Evolutionary conservation across 2,888 invertebrate species (phyloP).

Genomic region (Volucella inanis): DNA sequence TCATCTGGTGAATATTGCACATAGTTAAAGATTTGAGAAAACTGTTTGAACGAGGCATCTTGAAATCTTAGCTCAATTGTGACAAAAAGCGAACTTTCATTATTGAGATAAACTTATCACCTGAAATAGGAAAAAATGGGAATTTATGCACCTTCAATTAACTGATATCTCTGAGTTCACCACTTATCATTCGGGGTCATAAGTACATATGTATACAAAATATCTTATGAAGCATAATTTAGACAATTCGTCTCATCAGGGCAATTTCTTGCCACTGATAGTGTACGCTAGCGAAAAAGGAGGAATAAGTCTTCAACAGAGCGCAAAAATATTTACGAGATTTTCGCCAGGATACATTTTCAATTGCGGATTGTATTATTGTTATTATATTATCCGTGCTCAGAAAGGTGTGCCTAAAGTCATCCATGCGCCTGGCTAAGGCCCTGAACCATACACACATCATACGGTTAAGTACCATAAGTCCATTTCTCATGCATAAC

Average conservation of each 20-base stretch:
- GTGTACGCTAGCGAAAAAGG: not conserved
- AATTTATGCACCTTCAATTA: no score
- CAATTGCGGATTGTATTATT: constrained; percentile 59
- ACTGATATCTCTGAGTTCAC: no score
- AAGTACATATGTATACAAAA: no score
- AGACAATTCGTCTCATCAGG: not conserved
- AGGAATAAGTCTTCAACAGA: not conserved
- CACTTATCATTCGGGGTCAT: no score
- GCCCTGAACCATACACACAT: constrained; percentile 21
- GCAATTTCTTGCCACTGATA: not conserved
- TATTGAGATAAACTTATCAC: no score
- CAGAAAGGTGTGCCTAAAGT: constrained; percentile 53
- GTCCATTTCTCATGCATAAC: constrained; percentile 69
- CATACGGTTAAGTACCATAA: constrained; percentile 49
- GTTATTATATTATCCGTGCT: constrained; percentile 61
- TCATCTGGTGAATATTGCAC: no score
- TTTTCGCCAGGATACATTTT: constrained; percentile 58
- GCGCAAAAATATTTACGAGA: constrained; percentile 24
- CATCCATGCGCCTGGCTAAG: not conserved
- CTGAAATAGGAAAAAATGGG: no score
- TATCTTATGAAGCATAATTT: no score
- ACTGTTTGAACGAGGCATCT: no score
- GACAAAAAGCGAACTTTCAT: no score
- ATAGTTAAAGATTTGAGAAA: no score
- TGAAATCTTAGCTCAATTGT: no score